Evolutionary conservation across 92 coral and sea anemone genomes (phyloP), one percentile per base, ranked within the genome.

Genomic region (Heteractis magnifica): DNA sequence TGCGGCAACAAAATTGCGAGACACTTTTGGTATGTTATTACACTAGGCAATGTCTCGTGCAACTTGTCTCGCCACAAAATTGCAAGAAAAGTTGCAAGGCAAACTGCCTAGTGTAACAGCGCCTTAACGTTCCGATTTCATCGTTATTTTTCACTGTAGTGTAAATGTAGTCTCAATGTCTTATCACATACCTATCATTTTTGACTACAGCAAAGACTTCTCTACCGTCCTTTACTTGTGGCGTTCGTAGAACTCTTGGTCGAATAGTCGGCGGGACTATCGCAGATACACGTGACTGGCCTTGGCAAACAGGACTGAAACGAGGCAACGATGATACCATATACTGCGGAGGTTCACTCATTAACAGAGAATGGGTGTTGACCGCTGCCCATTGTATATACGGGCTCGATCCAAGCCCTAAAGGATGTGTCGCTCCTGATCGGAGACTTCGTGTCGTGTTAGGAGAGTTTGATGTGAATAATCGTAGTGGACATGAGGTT

Each of bases 231-330:
- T 89, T 26, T 51, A 82, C 65, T 4, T 86, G 92, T 62, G 92
- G 92, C 11, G 49, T 70, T 21, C 83, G 82, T 74, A 55, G 75
- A 15, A 10, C 75, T 12, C 44, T 75, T 18, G 59, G 93, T 56
- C 94, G 97, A 13, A 93, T 93, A 3, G 97, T 93, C 44, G 97
- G 97, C 34, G 97, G 97, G 13, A 51, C 72, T 65, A 65, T 73
- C 49, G 91, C 92, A 4, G 59, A 84, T 12, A 82, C 90, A 44
- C 85, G 81, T 55, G 90, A 93, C 49, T 91, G 97, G 94, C 97
- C 97, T 23, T 93, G 97, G 97, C 97, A 93, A 71, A 90, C 88
- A 60, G 97, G 97, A 52, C 91, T 93, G 50, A 87, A 93, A 77
- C 84, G 84, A 44, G 87, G 62, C 20, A 55, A 18, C 62, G 86